Percentiles rank a stretch among this genome's conserved stretches.
phyloP scores from a whole-genome alignment of 2,888 invertebrate species.

The Rhorus exstirpatorius region DNA sequence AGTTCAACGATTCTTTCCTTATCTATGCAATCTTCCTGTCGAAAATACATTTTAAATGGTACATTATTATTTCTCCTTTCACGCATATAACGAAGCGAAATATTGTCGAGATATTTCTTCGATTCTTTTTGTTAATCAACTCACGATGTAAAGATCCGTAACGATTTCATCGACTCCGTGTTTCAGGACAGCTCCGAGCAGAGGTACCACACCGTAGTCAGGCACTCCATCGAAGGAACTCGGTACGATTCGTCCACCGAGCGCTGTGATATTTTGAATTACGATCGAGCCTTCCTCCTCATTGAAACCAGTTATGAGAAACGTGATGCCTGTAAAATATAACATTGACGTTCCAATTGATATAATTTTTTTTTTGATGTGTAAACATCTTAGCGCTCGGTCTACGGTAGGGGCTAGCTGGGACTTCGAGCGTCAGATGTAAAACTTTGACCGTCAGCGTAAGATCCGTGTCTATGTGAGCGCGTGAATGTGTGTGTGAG shows the following conservation, averaged over 20 bases:
- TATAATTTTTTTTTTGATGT: too few relatives aligned
- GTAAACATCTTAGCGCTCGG: too few relatives aligned
- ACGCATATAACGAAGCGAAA: background rate
- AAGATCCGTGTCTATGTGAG: too few relatives aligned
- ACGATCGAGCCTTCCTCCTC: slow-evolving; percentile 85
- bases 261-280: slow-evolving; percentile 87
- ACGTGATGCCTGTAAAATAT: slow-evolving; percentile 79
- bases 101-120: background rate
- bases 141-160: slow-evolving; percentile 91
- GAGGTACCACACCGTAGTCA: slow-evolving; percentile 90
- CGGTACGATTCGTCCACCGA: slow-evolving; percentile 87
- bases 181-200: slow-evolving; percentile 86
- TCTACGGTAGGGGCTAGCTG: too few relatives aligned
- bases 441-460: too few relatives aligned
- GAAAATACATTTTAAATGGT: slow-evolving; percentile 42
- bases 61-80: background rate
- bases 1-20: slow-evolving; percentile 88
- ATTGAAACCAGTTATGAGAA: slow-evolving; percentile 86
- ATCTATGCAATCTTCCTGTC: slow-evolving; percentile 90
- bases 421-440: too few relatives aligned
- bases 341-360: too few relatives aligned
- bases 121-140: slow-evolving; percentile 74
- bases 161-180: slow-evolving; percentile 88
- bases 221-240: slow-evolving; percentile 87
- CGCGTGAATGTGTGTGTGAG: too few relatives aligned